These are phyloP conservation scores for Parelbella ahira DNA, from an alignment of 2,888 invertebrate species.

Conservation along the genomic window DNA sequence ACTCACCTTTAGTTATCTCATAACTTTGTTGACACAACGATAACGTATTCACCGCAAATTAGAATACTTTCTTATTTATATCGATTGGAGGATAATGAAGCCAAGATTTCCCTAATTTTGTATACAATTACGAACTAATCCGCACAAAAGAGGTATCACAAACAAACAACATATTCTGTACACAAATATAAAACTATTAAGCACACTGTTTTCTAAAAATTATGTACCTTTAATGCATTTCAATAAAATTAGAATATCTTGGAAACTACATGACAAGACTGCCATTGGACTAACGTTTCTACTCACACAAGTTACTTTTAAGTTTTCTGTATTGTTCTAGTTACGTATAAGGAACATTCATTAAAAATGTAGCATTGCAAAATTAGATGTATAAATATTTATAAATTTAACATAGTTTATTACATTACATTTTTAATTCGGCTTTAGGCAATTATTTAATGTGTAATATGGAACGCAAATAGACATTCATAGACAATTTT, in stretches of 20 bases:
- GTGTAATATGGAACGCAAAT: slow-evolving; percentile 2
- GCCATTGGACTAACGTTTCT: slow-evolving; percentile 55
- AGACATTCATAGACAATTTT: slow-evolving; percentile 6
- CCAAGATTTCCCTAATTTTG: slow-evolving; percentile 37
- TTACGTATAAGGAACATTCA: too few relatives aligned
- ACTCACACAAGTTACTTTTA: slow-evolving; percentile 3
- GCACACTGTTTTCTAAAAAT: slow-evolving; percentile 14
- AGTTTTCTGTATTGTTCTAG: too few relatives aligned
- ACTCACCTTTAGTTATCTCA: slow-evolving; percentile 63
- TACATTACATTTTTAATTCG: neutral
- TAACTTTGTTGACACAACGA: slow-evolving; percentile 65
- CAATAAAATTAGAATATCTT: slow-evolving; percentile 43
- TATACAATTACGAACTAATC: slow-evolving; percentile 22
- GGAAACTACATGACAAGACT: slow-evolving; percentile 56
- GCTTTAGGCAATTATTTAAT: neutral
- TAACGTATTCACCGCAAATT: slow-evolving; percentile 59
- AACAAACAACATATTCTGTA: slow-evolving; percentile 11
- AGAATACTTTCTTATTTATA: slow-evolving; percentile 58
- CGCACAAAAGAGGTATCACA: neutral
- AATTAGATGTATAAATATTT: too few relatives aligned
- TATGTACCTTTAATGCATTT: slow-evolving; percentile 23
- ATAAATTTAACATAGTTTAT: too few relatives aligned
- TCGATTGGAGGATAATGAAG: slow-evolving; percentile 60
- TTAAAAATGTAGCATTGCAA: too few relatives aligned
- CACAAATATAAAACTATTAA: slow-evolving; percentile 12